These are phyloP conservation scores for Molanna angustata DNA, from an alignment of 2,888 invertebrate species.

Conservation along the genomic window DNA sequence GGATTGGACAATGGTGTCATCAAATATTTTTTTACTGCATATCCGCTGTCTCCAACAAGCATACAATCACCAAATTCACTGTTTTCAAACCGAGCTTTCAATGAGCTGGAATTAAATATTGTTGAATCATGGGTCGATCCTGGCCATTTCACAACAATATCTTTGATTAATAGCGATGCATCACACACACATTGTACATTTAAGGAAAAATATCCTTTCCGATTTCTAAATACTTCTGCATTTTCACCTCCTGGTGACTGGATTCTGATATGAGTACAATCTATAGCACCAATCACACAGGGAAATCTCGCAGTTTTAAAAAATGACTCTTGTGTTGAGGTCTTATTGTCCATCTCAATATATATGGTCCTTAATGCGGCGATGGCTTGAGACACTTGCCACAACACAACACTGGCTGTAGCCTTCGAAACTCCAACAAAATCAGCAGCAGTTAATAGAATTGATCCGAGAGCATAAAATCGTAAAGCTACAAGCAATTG, in stretches of 20 bases:
- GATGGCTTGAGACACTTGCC: slow-evolving; percentile 6
- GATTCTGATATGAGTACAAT: background rate
- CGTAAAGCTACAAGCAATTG: background rate
- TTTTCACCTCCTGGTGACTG: slow-evolving; percentile 1
- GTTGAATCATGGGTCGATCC: background rate
- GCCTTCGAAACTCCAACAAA: background rate
- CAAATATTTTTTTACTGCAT: background rate
- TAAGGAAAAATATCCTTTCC: background rate
- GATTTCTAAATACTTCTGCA: background rate
- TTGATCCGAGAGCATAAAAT: slow-evolving; percentile 1
- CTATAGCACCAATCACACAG: background rate
- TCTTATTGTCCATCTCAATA: background rate
- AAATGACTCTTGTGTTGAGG: background rate
- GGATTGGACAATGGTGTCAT: background rate
- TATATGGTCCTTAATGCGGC: slow-evolving; percentile 1
- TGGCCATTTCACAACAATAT: slow-evolving; percentile 6
- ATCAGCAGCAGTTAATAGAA: background rate
- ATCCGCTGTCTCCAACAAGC: slow-evolving; percentile 3
- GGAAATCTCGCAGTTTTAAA: background rate
- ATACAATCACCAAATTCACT: slow-evolving; percentile 3
- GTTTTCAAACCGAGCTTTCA: background rate
- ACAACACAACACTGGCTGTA: slow-evolving; percentile 1
- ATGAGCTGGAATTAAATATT: background rate
- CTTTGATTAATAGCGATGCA: background rate
- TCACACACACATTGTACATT: slow-evolving; percentile 3